A percentile compares a stretch with the other conserved stretches of the same genome.
Conservation (phyloP, 2,113 vertebrate species). For the Clupea harengus region DNA sequence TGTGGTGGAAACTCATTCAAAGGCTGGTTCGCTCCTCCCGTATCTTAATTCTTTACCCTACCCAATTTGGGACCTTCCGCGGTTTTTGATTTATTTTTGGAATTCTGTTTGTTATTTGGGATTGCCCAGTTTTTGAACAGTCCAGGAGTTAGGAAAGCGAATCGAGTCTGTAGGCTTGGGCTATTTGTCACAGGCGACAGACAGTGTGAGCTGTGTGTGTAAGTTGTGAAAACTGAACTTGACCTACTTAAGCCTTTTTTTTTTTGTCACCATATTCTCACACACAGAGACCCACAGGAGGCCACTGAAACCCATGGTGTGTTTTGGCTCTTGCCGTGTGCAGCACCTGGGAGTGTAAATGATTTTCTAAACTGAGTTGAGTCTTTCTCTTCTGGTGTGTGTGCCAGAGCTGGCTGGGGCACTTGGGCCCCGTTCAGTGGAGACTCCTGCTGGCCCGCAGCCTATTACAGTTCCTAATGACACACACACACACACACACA, state of each 20-base stretch:
- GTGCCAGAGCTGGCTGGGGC: not conserved
- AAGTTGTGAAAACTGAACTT: not conserved
- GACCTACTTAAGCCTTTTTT: not conserved
- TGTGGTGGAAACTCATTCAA: too few species aligned
- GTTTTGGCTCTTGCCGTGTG: not conserved
- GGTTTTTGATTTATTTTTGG: too few species aligned
- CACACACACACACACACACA: too few species aligned
- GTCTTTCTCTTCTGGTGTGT: not conserved
- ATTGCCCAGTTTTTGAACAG: too few species aligned
- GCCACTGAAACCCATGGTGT: not conserved
- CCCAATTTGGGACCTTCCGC: too few species aligned
- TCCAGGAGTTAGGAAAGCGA: too few species aligned
- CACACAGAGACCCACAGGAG: not conserved
- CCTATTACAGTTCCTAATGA: constrained; percentile 9
- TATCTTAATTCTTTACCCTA: too few species aligned
- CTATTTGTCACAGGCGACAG: too few species aligned
- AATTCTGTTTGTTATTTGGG: too few species aligned
- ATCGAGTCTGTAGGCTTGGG: too few species aligned
- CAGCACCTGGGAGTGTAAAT: constrained; percentile 3
- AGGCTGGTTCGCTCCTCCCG: too few species aligned
- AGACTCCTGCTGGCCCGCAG: not conserved
- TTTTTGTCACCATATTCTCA: not conserved
- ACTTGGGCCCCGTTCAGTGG: not conserved
- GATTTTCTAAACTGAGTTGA: not conserved
- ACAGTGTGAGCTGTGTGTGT: too few species aligned